Evolutionary conservation across 2,888 invertebrate species (phyloP), one percentile per base, ranked within the genome.

Genomic region (Rugalucina vietnamica): DNA sequence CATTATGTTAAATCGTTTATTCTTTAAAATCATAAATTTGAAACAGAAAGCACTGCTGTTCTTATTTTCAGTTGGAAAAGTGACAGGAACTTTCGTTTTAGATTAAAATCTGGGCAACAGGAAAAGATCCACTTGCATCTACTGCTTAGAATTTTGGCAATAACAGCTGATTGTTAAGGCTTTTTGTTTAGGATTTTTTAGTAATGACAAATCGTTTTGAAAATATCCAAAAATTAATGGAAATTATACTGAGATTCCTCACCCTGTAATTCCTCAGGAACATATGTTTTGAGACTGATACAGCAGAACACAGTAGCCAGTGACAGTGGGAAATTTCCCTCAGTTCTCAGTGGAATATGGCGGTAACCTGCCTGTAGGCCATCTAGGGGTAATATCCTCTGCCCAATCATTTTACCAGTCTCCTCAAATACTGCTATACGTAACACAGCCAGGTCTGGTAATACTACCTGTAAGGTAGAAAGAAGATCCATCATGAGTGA

Each of bases 341-440:
- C 99, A 0, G 99, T 99, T 85, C 99, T 95, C 32, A 99, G 96
- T 0, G 99, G 98, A 92, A 99, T 99, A 95, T 99, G 99, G 0
- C 99, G 96, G 95, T 99, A 99, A 69, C 99, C 99, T 0, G 98
- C 98, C 95, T 99, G 99, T 80, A 99, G 96, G 57, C 99, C 99
- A 95, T 99, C 99, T 87, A 99, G 95, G 0, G 99, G 99, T 84
- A 99, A 96, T 93, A 99, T 99, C 79, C 99, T 96, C 95, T 99
- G 99, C 0, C 99, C 99, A 37, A 99, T 96, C 88, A 99, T 96
- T 93, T 98, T 98, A 78, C 98, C 98, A 94, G 97, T 99, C 95
- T 99, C 99, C 95, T 99, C 99, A 96, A 99, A 99, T 5, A 99
- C 99, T 0, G 99, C 99, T 95, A 99, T 98, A 27, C 99, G 96